phyloP scores from a whole-genome alignment of 2,888 invertebrate genomes.

The Drosophila recens region DNA sequence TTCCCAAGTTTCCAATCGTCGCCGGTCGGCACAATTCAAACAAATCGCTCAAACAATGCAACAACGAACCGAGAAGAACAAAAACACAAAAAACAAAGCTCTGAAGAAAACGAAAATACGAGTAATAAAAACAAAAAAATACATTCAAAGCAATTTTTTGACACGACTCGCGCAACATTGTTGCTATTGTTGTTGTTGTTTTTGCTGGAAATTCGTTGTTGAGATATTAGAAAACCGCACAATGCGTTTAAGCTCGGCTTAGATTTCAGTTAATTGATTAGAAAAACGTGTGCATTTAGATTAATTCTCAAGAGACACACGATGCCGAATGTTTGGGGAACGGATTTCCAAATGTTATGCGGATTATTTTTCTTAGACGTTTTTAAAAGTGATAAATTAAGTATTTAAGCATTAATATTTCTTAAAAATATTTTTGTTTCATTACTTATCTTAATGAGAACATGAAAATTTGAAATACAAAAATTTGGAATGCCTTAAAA shows the following conservation, averaged over 20 bases:
- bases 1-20: slow-evolving; percentile 62
- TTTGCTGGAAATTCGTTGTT: slow-evolving; percentile 20
- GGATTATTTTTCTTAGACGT: not conserved
- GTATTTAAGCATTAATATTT: not conserved
- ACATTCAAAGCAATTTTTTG: slow-evolving; percentile 64
- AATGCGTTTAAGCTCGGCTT: slow-evolving; percentile 47
- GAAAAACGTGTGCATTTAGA: slow-evolving; percentile 61
- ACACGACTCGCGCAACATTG: slow-evolving; percentile 73
- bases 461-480: too few species aligned
- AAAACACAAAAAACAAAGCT: slow-evolving; percentile 27
- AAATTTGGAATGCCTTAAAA: too few species aligned
- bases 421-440: too few species aligned
- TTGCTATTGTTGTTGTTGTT: slow-evolving; percentile 34
- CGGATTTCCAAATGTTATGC: not conserved
- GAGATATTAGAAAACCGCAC: slow-evolving; percentile 57
- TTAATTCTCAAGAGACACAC: slow-evolving; percentile 25
- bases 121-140: slow-evolving; percentile 30
- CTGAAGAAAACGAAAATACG: slow-evolving; percentile 30
- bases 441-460: not conserved
- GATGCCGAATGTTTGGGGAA: slow-evolving; percentile 5
- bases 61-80: slow-evolving; percentile 24
- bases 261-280: slow-evolving; percentile 77
- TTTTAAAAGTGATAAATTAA: not conserved
- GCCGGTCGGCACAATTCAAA: slow-evolving; percentile 76
- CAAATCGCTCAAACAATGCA: slow-evolving; percentile 79